Evolutionary conservation across 2,113 vertebrate species (phyloP).

Genomic region (Isichthys henryi): DNA sequence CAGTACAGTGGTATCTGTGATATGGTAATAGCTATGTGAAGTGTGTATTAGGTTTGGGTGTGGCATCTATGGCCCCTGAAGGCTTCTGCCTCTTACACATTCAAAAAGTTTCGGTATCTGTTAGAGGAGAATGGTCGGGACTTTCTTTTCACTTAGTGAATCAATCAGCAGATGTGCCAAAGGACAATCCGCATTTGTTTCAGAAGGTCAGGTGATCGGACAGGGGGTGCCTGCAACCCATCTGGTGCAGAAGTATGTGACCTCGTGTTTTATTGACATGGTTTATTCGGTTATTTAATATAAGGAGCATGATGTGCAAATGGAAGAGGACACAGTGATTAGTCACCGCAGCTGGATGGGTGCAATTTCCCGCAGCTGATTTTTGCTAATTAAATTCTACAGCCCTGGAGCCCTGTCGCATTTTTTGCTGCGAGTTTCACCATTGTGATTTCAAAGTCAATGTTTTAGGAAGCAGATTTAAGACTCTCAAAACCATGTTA

Average conservation of each 20-base stretch:
- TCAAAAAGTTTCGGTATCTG: neutral
- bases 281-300: neutral
- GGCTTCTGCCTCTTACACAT: neutral
- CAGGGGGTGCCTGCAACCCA: neutral
- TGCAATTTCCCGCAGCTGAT: neutral
- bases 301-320: neutral
- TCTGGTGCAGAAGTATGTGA: neutral
- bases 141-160: neutral
- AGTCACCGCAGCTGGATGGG: neutral
- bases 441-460: neutral
- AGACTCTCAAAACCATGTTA: neutral
- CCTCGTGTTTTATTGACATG: neutral
- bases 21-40: neutral
- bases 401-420: neutral
- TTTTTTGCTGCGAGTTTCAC: neutral
- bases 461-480: neutral
- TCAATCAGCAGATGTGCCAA: neutral
- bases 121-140: neutral
- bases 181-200: neutral
- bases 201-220: neutral
- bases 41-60: neutral
- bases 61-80: neutral
- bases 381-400: neutral
- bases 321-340: neutral
- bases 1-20: neutral